phyloP scores from a whole-genome alignment of 2,797 vertebrate genomes.

The Liasis olivaceus region DNA sequence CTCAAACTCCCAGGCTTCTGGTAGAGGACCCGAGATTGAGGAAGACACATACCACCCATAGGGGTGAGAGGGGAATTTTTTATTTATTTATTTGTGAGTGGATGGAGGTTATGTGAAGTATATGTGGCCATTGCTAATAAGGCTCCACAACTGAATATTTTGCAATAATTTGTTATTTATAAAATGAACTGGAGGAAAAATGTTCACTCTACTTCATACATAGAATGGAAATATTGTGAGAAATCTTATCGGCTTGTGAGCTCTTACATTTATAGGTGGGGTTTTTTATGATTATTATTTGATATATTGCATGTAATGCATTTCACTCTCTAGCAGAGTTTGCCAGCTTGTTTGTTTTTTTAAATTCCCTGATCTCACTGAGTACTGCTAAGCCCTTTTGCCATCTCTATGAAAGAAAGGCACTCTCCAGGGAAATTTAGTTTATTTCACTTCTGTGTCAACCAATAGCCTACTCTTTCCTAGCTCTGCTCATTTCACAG shows the following conservation, averaged over 20 bases:
- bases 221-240: neutral
- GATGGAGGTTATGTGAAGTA: neutral
- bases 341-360: conserved; percentile 14
- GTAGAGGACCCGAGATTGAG: too few species aligned
- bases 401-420: conserved; percentile 60
- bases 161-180: neutral
- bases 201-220: neutral
- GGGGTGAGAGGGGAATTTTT: too few species aligned
- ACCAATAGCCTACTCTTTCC: conserved; percentile 54
- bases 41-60: too few species aligned
- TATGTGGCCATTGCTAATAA: neutral
- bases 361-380: conserved; percentile 42
- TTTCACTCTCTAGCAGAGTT: conserved; percentile 45
- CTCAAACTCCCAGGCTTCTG: too few species aligned
- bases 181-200: neutral
- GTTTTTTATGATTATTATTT: conserved; percentile 25
- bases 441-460: conserved; percentile 59
- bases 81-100: neutral
- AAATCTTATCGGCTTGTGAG: neutral
- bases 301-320: conserved; percentile 32
- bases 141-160: neutral
- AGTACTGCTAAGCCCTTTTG: conserved; percentile 40
- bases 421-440: conserved; percentile 61
- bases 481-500: conserved; percentile 56
- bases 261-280: conserved; percentile 23